phyloP scores from a whole-genome alignment of 2,797 vertebrate genomes.

The Prunella strophiata region DNA sequence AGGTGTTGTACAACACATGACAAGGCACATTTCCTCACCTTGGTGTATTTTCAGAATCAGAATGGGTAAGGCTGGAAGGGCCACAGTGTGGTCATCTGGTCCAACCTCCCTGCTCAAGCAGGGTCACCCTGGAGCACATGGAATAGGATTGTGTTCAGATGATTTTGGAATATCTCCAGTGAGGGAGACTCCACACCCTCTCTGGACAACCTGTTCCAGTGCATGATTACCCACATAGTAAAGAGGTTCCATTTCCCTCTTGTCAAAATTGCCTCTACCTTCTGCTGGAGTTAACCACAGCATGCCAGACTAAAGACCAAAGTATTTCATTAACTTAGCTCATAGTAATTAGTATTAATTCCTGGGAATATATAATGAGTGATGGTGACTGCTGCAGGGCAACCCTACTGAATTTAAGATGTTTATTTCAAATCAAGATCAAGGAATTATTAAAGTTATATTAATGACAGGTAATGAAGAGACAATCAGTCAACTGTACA shows the following conservation, averaged over 20 bases:
- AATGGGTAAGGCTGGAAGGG: background rate
- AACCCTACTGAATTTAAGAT: background rate
- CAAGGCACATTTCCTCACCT: background rate
- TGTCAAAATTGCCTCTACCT: background rate
- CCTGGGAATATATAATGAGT: background rate
- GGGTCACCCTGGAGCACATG: background rate
- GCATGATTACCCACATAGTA: accelerated
- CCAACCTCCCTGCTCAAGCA: background rate
- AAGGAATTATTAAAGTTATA: background rate
- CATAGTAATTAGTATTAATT: background rate
- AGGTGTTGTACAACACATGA: background rate
- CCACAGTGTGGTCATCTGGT: background rate
- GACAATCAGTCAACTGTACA: background rate
- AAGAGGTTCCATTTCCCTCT: background rate
- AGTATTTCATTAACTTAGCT: background rate
- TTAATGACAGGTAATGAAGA: background rate
- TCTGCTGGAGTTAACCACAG: background rate
- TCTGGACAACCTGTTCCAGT: background rate
- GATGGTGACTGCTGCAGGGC: background rate
- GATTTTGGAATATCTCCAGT: background rate
- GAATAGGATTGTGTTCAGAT: background rate
- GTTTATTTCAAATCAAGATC: background rate
- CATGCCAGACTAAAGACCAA: background rate
- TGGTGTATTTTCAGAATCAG: background rate
- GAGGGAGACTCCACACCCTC: background rate